Evolutionary conservation across 2,797 vertebrate species (phyloP), one percentile per base, ranked within the genome.

Genomic region (Lepilemur ruficaudatus): DNA sequence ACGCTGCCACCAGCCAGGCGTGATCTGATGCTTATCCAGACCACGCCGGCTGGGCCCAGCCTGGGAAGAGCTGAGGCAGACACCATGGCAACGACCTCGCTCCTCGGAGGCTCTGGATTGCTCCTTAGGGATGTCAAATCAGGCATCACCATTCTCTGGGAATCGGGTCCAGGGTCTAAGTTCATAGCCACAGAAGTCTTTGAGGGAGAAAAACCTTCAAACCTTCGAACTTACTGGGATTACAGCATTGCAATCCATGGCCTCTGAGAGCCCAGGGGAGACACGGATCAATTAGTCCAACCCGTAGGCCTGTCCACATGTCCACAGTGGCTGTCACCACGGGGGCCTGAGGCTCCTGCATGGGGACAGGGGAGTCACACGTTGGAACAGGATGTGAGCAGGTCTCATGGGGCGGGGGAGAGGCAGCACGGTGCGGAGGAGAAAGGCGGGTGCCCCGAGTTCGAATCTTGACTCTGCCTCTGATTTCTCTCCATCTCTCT

Each of bases 21-120:
- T 35, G 82, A 92, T 50, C 70, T 87, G 50, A 88, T 82, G 83
- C 61, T 94, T 93, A 90, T 93, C 98, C 69, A 63, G 91, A 35
- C 95, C 20, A 3, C 0, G 0, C 72, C 0, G 6, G 82, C 69
- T 48, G 32, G 72, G 12, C 25, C 91, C 76, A 92, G 93, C 10
- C 83, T 59, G 28, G 1, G 75, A 91, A 79, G 41, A 81, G 63
- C 67, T 78, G 50, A 95, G n/a, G 38, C n/a, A 3, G 94, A 84
- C 8, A 3, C 93, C 93, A 97, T 97, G 94, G 93, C 95, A 97
- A 98, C 91, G 0, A 91, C 41, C 73, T 57, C 4, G n/a, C 86
- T 96, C 89, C 72, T 78, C 9, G 4, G 92, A 95, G 59, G 61
- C 61, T 61, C 86, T 5, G 7, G 69, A 59, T 46, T 17, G 9